Evolutionary conservation across 2,888 invertebrate species (phyloP), one percentile per base, ranked within the genome.

Genomic region (Pheosia tremula): DNA sequence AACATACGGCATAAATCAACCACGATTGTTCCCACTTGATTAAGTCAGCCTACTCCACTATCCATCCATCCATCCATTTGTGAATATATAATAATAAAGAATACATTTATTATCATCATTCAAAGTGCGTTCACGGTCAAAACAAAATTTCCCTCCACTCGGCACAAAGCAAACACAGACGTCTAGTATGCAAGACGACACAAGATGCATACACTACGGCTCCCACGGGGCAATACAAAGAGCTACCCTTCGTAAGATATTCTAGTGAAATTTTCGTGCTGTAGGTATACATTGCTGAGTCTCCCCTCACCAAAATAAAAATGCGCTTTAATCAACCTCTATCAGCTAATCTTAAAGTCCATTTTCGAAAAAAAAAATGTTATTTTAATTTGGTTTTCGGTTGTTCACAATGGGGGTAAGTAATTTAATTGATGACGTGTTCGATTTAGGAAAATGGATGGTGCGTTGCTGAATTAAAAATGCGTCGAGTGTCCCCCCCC

Each of bases 371-470:
- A n/a, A 5, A 8, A 38, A 38, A 7, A 8, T 2, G 24, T 50
- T 50, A 8, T 13, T 3, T 50, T 3, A 53, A 53, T 24, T 53
- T 24, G 13, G 68, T 76, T 77, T 63, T 66, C 71, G 24, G 24
- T 78, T 80, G 84, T 78, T 85, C 83, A 90, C 88, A 90, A 88
- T 87, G 81, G 84, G 68, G 77, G 84, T 83, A 82, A 85, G 90
- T 91, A 91, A 93, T 92, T 91, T 90, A 91, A 93, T 92, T 91
- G 92, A 93, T 91, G 91, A 90, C 89, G 85, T 81, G 86, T 90
- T 90, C 91, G 88, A 91, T 91, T 90, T 85, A 83, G 81, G 82
- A 84, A 89, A 90, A 91, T 89, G 86, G 85, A 88, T 87, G 86
- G 84, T 71, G 72, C 75, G 78, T 75, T 76, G 71, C 69, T 61